These are phyloP conservation scores for Dallia pectoralis DNA, from an alignment of 2,797 vertebrate species.

Conservation along the genomic window DNA sequence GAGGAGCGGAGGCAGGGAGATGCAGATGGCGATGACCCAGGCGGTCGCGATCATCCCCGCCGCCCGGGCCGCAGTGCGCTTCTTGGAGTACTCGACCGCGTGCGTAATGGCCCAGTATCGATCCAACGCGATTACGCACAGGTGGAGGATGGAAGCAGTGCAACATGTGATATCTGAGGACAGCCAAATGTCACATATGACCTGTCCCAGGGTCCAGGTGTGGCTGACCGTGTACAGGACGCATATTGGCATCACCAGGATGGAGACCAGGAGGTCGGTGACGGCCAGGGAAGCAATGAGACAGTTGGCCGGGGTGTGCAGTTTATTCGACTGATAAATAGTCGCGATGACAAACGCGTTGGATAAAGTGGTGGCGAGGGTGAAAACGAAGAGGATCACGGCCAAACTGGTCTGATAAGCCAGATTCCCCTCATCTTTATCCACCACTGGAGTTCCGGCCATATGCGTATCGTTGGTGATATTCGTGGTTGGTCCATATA, in stretches of 20 bases:
- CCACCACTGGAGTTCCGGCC: slow-evolving; percentile 38
- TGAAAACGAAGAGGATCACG: slow-evolving; percentile 81
- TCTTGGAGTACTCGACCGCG: slow-evolving; percentile 93
- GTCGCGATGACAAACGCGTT: slow-evolving; percentile 96
- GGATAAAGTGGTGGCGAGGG: slow-evolving; percentile 90
- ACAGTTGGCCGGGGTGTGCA: slow-evolving; percentile 97
- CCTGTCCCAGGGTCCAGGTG: slow-evolving; percentile 91
- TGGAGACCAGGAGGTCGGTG: slow-evolving; percentile 95
- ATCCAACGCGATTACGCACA: slow-evolving; percentile 97
- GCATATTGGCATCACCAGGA: slow-evolving; percentile 96
- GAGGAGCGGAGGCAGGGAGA: slow-evolving; percentile 96
- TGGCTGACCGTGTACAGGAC: slow-evolving; percentile 91
- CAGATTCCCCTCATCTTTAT: slow-evolving; percentile 53
- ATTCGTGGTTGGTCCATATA: slow-evolving; percentile 51
- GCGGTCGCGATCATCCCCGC: slow-evolving; percentile 91
- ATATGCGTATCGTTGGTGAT: slow-evolving; percentile 54
- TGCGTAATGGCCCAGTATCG: slow-evolving; percentile 98
- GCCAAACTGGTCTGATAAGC: slow-evolving; percentile 71
- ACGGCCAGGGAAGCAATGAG: slow-evolving; percentile 93
- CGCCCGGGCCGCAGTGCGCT: slow-evolving; percentile 88
- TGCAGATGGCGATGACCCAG: slow-evolving; percentile 96
- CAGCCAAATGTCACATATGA: slow-evolving; percentile 94
- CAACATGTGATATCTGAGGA: slow-evolving; percentile 99
- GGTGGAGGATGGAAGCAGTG: slow-evolving; percentile 96
- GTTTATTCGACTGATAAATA: slow-evolving; percentile 91